These are phyloP conservation scores for Pteronura brasiliensis DNA, from an alignment of 2,113 vertebrate species.

Conservation along the genomic window DNA sequence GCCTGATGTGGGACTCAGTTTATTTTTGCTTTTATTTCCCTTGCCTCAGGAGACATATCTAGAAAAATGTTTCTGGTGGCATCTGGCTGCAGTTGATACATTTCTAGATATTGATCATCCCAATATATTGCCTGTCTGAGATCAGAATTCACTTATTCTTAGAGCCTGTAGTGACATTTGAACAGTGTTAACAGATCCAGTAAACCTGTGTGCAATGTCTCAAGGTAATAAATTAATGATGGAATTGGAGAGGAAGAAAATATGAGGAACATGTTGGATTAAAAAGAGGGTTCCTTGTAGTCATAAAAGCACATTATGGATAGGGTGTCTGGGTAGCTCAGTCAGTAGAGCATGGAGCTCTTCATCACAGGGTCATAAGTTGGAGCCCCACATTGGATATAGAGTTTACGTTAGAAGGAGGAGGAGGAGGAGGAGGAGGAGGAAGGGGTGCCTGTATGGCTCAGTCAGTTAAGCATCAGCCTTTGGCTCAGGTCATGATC, in stretches of 20 bases:
- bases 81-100: not conserved
- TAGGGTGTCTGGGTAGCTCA: not conserved
- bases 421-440: too few relatives aligned
- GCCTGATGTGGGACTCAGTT: not conserved
- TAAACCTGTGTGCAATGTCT: not conserved
- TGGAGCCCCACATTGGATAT: not conserved
- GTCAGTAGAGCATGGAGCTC: not conserved
- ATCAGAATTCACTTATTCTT: not conserved
- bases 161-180: not conserved
- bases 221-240: not conserved
- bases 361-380: not conserved
- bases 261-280: not conserved
- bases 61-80: not conserved
- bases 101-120: not conserved
- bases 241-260: not conserved
- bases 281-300: not conserved
- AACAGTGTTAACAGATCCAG: not conserved
- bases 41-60: not conserved
- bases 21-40: not conserved
- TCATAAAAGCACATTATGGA: not conserved
- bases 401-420: not conserved
- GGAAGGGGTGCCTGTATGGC: too few relatives aligned
- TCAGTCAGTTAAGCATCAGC: too few relatives aligned
- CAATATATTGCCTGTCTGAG: not conserved
- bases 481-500: not conserved